These are phyloP conservation scores for Adrianichthys oophorus DNA, from an alignment of 2,797 vertebrate species.

Conservation along the genomic window DNA sequence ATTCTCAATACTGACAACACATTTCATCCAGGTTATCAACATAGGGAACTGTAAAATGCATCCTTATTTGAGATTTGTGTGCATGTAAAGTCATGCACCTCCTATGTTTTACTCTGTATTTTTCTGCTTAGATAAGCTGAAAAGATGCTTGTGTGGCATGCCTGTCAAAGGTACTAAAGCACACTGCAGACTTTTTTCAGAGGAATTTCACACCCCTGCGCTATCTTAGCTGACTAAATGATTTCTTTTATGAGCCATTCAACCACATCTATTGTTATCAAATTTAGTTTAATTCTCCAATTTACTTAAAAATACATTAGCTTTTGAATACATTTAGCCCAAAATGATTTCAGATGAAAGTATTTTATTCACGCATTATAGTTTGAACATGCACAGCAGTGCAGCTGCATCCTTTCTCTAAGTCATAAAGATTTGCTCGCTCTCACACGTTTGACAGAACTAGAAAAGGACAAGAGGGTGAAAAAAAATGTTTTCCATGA, in stretches of 20 bases:
- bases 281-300: constrained; percentile 20
- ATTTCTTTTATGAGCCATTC: constrained; percentile 37
- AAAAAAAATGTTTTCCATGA: constrained; percentile 29
- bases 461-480: constrained; percentile 29
- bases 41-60: constrained; percentile 6
- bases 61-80: constrained; percentile 6
- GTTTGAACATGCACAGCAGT: not conserved
- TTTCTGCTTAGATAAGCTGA: constrained; percentile 48
- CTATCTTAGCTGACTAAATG: constrained; percentile 59
- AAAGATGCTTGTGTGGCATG: constrained; percentile 55
- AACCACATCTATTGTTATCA: constrained; percentile 21
- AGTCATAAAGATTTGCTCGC: constrained; percentile 34
- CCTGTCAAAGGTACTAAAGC: constrained; percentile 57
- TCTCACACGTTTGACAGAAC: constrained; percentile 28
- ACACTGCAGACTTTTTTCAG: constrained; percentile 28
- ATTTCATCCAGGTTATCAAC: constrained; percentile 20
- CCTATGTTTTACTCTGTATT: constrained; percentile 33
- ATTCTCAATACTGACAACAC: constrained; percentile 19
- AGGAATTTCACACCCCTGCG: constrained; percentile 57
- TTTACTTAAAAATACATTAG: not conserved
- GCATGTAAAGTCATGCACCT: constrained; percentile 11
- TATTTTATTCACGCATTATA: too few species aligned
- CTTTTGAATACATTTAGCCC: not conserved
- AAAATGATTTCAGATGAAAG: too few species aligned
- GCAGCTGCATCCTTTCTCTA: constrained; percentile 13